phyloP scores from a whole-genome alignment of 2,797 vertebrate species.

The Tangara arthus region DNA sequence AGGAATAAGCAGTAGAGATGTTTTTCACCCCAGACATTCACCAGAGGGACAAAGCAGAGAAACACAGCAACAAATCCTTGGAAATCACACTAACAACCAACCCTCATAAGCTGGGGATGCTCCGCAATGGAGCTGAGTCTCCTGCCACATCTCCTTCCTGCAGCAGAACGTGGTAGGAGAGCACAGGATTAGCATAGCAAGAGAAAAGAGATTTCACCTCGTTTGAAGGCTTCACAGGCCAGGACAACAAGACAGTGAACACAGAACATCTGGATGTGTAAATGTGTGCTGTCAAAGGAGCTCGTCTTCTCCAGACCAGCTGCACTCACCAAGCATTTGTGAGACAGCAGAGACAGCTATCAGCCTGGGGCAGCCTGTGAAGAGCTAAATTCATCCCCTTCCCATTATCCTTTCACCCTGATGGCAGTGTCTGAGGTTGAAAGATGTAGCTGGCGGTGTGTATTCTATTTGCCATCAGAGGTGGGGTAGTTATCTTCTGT shows the following conservation, averaged over 20 bases:
- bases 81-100: not conserved
- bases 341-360: not conserved
- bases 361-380: not conserved
- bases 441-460: not conserved
- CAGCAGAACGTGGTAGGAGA: rapidly evolving
- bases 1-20: not conserved
- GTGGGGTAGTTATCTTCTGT: not conserved
- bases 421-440: not conserved
- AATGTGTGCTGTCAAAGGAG: not conserved
- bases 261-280: not conserved
- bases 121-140: rapidly evolving
- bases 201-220: not conserved
- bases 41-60: not conserved
- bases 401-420: not conserved
- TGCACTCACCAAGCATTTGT: not conserved
- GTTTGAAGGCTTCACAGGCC: not conserved
- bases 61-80: not conserved
- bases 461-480: not conserved
- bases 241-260: rapidly evolving
- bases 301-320: not conserved
- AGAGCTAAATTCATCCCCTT: not conserved
- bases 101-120: rapidly evolving
- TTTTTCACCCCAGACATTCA: not conserved
- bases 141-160: not conserved
- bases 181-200: not conserved